Evolutionary conservation across 2,888 invertebrate genomes (phyloP).

Genomic region (Dysmachus trigonus): DNA sequence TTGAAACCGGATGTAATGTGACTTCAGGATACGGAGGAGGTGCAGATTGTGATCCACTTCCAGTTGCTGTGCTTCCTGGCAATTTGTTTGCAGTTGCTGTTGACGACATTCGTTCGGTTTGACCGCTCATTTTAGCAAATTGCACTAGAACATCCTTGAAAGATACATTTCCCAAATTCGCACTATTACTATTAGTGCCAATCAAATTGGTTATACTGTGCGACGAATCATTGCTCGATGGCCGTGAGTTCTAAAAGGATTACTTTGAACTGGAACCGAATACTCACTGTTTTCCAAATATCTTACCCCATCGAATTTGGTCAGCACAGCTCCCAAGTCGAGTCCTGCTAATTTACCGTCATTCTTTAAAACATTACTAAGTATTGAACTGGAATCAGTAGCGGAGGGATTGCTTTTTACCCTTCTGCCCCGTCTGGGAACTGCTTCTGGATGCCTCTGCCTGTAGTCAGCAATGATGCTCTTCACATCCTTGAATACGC

Average conservation of each 20-base stretch:
- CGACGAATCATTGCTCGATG: slow-evolving; percentile 67
- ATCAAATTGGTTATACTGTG: slow-evolving; percentile 64
- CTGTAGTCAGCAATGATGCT: slow-evolving; percentile 84
- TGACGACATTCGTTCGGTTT: slow-evolving; percentile 46
- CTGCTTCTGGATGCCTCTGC: slow-evolving; percentile 77
- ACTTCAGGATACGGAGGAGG: slow-evolving; percentile 77
- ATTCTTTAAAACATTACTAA: slow-evolving; percentile 52
- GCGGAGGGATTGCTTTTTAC: slow-evolving; percentile 64
- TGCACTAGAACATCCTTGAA: slow-evolving; percentile 82
- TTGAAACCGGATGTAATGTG: slow-evolving; percentile 76
- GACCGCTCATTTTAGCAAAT: slow-evolving; percentile 70
- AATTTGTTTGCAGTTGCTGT: slow-evolving; percentile 54
- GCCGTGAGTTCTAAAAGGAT: slow-evolving; percentile 57
- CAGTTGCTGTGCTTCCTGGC: background rate
- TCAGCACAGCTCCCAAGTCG: slow-evolving; percentile 46
- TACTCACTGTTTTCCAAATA: background rate
- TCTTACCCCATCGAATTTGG: slow-evolving; percentile 45
- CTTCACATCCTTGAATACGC: slow-evolving; percentile 82
- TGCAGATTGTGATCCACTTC: slow-evolving; percentile 52
- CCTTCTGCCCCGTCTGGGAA: slow-evolving; percentile 75
- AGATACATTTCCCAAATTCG: slow-evolving; percentile 61
- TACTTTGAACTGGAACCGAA: background rate
- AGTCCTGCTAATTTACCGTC: slow-evolving; percentile 51
- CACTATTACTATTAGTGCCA: slow-evolving; percentile 43
- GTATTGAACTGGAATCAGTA: slow-evolving; percentile 47